Conservation (phyloP, 2,113 vertebrate species). For the Motacilla tschutschensis region DNA sequence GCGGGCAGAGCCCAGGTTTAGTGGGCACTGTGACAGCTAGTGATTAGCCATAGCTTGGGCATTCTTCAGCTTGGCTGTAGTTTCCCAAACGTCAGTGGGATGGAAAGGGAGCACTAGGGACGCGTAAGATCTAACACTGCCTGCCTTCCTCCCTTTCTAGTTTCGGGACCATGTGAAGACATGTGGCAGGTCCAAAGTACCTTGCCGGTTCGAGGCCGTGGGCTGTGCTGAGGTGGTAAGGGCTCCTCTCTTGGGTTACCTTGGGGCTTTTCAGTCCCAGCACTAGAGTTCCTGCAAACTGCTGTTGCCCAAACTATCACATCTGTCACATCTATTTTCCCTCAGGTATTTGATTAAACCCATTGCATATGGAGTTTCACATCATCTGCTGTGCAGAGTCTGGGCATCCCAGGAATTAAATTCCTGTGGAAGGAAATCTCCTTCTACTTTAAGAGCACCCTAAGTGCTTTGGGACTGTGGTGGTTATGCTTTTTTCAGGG, state of each 20-base stretch:
- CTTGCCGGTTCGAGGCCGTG: constrained; percentile 80
- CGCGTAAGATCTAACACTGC: background rate
- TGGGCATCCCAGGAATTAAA: background rate
- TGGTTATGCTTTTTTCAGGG: background rate
- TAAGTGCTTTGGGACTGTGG: background rate
- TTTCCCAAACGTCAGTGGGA: background rate
- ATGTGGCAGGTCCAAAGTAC: constrained; percentile 78
- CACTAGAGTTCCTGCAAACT: background rate
- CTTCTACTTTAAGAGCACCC: background rate
- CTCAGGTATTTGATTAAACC: background rate
- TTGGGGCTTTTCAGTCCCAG: background rate
- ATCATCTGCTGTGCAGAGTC: background rate
- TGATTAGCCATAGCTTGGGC: background rate
- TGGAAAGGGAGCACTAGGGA: background rate
- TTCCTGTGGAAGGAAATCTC: background rate
- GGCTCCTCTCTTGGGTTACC: background rate
- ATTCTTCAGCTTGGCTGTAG: background rate
- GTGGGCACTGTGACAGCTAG: background rate
- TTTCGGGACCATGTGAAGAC: constrained; percentile 81
- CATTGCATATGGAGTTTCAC: background rate
- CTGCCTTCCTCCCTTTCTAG: constrained; percentile 57
- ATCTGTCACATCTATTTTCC: background rate
- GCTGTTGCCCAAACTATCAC: background rate
- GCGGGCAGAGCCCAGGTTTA: background rate
- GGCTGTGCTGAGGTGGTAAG: constrained; percentile 82